These are phyloP conservation scores for Anomalospiza imberbis DNA, from an alignment of 2,797 vertebrate species.

Conservation along the genomic window DNA sequence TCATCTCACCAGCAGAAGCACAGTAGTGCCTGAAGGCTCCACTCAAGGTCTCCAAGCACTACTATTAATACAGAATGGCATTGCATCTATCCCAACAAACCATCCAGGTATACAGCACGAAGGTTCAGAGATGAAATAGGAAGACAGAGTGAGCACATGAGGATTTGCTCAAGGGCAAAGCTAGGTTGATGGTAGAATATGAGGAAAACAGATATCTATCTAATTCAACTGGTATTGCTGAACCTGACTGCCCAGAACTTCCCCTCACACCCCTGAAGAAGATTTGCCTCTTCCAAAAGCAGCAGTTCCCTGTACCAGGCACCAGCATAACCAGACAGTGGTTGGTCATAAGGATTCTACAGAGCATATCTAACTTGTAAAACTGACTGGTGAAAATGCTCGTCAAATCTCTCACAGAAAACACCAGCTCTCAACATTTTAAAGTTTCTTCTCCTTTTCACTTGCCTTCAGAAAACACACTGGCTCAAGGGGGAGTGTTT, in stretches of 20 bases:
- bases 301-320: neutral
- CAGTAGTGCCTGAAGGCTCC: neutral
- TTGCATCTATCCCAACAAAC: neutral
- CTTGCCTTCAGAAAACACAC: neutral
- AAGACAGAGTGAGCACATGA: neutral
- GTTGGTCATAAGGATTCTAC: neutral
- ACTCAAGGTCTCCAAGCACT: neutral
- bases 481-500: neutral
- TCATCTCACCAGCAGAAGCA: neutral
- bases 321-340: neutral
- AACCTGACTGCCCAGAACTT: neutral
- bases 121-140: neutral
- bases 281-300: neutral
- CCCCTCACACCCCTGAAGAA: neutral
- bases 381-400: neutral
- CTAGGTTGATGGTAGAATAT: neutral
- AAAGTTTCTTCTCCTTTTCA: neutral
- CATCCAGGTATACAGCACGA: neutral
- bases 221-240: neutral
- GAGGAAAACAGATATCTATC: neutral
- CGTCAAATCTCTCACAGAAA: neutral
- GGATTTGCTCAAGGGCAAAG: neutral
- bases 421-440: neutral
- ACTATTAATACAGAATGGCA: neutral
- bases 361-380: neutral